Conservation (phyloP, 2,888 invertebrate genomes). For the Amphipyra berbera region DNA sequence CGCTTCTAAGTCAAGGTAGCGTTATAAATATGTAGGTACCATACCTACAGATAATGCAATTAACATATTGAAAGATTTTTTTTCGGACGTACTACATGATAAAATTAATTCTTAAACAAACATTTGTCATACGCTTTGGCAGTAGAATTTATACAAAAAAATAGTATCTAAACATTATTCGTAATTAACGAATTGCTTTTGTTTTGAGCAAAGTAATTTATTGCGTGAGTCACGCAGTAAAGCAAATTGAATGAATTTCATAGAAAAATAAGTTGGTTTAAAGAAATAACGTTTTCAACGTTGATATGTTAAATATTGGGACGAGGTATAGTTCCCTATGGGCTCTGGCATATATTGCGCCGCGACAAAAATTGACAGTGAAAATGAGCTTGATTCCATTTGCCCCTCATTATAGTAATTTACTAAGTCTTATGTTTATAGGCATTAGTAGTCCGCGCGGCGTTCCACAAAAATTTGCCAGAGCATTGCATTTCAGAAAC, state of each 20-base stretch:
- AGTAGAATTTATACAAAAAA: conserved; percentile 50
- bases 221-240: conserved; percentile 49
- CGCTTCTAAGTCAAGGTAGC: no score
- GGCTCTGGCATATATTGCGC: conserved; percentile 25
- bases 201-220: conserved; percentile 80
- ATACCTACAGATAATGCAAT: no score
- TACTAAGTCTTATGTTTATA: no score
- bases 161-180: conserved; percentile 42
- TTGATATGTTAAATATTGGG: conserved; percentile 73
- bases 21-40: no score
- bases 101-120: not conserved
- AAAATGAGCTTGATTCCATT: not conserved
- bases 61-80: no score
- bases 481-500: conserved; percentile 57
- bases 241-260: conserved; percentile 23
- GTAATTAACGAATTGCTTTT: conserved; percentile 73
- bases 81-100: no score
- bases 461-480: conserved; percentile 55
- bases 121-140: conserved; percentile 45
- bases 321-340: conserved; percentile 61
- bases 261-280: not conserved
- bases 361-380: not conserved
- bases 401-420: no score
- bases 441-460: no score
- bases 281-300: conserved; percentile 67